Base-by-base conservation (phyloP, 2,888 invertebrate genomes). In the Megaustenia siamemsis region DNA sequence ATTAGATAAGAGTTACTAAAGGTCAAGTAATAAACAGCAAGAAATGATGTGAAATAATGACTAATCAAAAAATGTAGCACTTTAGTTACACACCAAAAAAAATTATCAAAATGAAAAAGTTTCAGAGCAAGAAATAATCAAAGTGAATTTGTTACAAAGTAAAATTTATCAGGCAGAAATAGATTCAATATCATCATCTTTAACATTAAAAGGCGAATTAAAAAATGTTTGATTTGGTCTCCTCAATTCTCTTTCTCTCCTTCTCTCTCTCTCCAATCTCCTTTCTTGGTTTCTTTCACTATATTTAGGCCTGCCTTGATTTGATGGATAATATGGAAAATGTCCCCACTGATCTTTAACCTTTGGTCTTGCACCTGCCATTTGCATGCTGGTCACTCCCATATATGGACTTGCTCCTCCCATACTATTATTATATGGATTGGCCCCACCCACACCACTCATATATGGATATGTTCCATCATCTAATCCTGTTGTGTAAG, bases 131-230 rank as follows among this genome's bases (percentile, higher is more conserved):
- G n/a, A n/a, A n/a, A n/a, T n/a, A n/a, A n/a, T n/a, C n/a, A n/a
- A n/a, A n/a, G n/a, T n/a, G n/a, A n/a, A n/a, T n/a, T n/a, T n/a
- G n/a, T n/a, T n/a, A n/a, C n/a, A n/a, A 53, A 3, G 3, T 21
- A 53, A 18, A 53, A 53, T 53, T 53, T 15, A n/a, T 49, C 21
- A 49, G 32, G 49, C 73, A 32, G 73, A 71, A 68, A 85, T 81
- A 35, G 76, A 85, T 63, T 85, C 85, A 68, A 85, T 73, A 18
- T 85, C 85, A 45, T 78, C 84, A 63, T 85, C 85, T 5, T 81
- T 76, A n/a, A 56, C 18, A 32, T 85, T 40, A 69, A 81, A 85
- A 18, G 81, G 56, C 32, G 75, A 53, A 66, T 81, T 85, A n/a
- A 85, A 76, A 32, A 80, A 81, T 32, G 32, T 38, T 21, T 81